These are phyloP conservation scores for Cyrtodaria siliqua DNA, from an alignment of 2,888 invertebrate genomes.

Conservation along the genomic window DNA sequence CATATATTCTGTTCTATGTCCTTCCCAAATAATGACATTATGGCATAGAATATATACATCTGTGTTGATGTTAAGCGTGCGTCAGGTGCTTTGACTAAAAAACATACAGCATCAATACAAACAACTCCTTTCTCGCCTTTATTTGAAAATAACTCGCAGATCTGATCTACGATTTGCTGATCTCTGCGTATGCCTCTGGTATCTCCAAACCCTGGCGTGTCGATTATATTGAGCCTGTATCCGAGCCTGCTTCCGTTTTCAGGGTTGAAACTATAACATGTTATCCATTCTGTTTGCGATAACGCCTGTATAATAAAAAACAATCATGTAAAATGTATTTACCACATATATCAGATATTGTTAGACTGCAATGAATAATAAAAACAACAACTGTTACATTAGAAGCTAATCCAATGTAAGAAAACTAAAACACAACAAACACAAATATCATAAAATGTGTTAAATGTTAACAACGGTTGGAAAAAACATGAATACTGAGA, in stretches of 20 bases:
- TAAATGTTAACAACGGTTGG: too few species aligned
- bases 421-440: too few species aligned
- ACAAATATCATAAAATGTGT: too few species aligned
- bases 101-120: conserved; percentile 63
- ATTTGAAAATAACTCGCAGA: conserved; percentile 19
- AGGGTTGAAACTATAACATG: conserved; percentile 40
- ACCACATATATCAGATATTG: too few species aligned
- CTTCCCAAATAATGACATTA: conserved; percentile 61
- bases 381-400: too few species aligned
- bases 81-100: conserved; percentile 63
- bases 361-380: too few species aligned
- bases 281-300: conserved; percentile 62
- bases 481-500: too few species aligned
- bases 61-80: conserved; percentile 60
- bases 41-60: conserved; percentile 61
- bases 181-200: conserved; percentile 36
- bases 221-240: conserved; percentile 40
- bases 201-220: conserved; percentile 51
- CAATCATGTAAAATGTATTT: too few species aligned
- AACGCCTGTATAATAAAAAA: too few species aligned
- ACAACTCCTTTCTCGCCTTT: conserved; percentile 40
- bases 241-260: conserved; percentile 16
- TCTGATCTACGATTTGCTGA: conserved; percentile 33
- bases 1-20: conserved; percentile 62
- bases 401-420: too few species aligned